phyloP scores from a whole-genome alignment of 2,113 vertebrate species.

The Alouatta palliata region DNA sequence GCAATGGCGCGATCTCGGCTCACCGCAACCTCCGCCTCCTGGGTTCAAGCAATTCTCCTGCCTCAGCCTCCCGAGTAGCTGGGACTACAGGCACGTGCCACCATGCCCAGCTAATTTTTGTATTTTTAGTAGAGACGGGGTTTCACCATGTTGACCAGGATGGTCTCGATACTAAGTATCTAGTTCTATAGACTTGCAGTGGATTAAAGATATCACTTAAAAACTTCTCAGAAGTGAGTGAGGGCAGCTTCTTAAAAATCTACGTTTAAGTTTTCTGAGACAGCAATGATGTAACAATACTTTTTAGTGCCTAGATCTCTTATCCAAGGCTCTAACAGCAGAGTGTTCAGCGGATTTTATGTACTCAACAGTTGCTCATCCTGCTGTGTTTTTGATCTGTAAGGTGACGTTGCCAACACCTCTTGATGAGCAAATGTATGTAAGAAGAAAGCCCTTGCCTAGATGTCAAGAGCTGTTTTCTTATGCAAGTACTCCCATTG shows the following conservation, averaged over 20 bases:
- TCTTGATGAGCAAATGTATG: constrained; percentile 18
- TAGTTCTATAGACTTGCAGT: not conserved
- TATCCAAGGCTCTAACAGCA: constrained; percentile 8
- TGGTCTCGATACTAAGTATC: no score
- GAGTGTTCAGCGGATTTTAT: not conserved
- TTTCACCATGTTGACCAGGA: no score
- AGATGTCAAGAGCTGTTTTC: not conserved
- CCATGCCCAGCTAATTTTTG: no score
- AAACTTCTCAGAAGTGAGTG: not conserved
- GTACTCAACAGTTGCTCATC: not conserved
- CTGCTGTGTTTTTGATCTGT: constrained; percentile 59
- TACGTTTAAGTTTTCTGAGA: constrained; percentile 5
- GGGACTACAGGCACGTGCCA: no score
- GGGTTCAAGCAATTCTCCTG: no score
- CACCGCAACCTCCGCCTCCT: no score
- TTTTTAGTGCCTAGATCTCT: constrained; percentile 16
- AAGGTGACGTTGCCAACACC: not conserved
- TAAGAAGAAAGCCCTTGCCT: not conserved
- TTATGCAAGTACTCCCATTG: not conserved
- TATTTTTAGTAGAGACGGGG: no score
- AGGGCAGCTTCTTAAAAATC: not conserved
- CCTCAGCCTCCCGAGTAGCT: no score
- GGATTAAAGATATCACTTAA: not conserved
- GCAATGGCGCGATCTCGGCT: no score
- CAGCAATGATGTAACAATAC: not conserved